Evolutionary conservation across 1,140 invertebrate genomes (phyloP).

Genomic region (Bursaphelenchus mucronatus): DNA sequence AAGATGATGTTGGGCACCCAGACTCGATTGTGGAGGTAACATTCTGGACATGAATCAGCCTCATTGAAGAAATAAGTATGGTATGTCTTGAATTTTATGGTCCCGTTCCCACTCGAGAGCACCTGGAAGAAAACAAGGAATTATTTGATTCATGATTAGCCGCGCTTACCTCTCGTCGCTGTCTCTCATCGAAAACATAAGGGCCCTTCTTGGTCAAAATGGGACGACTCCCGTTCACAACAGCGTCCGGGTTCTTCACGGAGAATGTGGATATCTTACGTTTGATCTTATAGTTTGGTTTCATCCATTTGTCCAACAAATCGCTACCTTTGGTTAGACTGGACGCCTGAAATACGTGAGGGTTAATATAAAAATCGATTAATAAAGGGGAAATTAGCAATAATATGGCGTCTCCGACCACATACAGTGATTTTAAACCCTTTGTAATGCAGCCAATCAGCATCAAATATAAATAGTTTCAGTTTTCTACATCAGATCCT

Average conservation of each 20-base stretch:
- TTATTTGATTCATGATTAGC: constrained; percentile 4
- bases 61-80: constrained; percentile 53
- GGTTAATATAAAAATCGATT: neutral
- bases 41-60: constrained; percentile 51
- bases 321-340: constrained; percentile 39
- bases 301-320: constrained; percentile 51
- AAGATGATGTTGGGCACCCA: constrained; percentile 60
- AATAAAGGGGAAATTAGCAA: neutral
- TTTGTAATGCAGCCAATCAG: neutral
- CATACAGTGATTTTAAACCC: neutral
- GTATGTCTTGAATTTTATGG: constrained; percentile 44
- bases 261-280: constrained; percentile 56
- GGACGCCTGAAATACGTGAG: constrained; percentile 46
- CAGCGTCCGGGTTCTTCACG: constrained; percentile 57
- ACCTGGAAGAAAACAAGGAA: constrained; percentile 31
- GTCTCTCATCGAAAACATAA: constrained; percentile 55
- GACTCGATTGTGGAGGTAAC: constrained; percentile 55
- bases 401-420: neutral
- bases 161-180: constrained; percentile 30
- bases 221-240: constrained; percentile 44
- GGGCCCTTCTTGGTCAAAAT: constrained; percentile 44
- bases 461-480: neutral
- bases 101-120: constrained; percentile 49
- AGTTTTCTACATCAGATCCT: constrained; percentile 2
- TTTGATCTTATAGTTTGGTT: constrained; percentile 52